Conservation (phyloP, 2,113 vertebrate genomes). For the Xiphophorus couchianus region DNA sequence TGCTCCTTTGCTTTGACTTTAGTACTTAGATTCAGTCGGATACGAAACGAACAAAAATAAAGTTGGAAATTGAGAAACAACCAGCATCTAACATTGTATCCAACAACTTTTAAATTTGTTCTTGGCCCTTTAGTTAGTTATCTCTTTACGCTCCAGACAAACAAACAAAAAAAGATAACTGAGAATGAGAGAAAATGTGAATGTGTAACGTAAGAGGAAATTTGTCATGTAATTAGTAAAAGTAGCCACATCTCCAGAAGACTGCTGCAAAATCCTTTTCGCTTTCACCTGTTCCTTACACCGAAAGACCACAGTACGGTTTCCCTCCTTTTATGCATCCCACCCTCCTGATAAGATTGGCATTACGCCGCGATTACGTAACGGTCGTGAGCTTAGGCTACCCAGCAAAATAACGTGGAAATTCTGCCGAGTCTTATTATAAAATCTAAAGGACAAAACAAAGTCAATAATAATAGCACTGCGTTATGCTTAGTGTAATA, state of each 20-base stretch:
- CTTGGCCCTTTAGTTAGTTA: too few relatives aligned
- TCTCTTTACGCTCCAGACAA: too few relatives aligned
- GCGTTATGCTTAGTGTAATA: not conserved
- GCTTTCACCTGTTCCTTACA: not conserved
- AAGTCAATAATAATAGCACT: too few relatives aligned
- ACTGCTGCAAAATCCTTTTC: not conserved
- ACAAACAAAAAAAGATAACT: too few relatives aligned
- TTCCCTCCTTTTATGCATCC: constrained; percentile 43
- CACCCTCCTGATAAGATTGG: not conserved
- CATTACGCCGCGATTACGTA: not conserved
- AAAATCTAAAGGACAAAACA: not conserved
- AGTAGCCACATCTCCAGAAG: fast-evolving
- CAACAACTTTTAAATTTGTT: too few relatives aligned
- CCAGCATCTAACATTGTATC: too few relatives aligned
- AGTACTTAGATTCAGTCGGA: too few relatives aligned
- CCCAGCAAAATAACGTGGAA: fast-evolving
- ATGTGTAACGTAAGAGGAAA: not conserved
- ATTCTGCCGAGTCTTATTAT: fast-evolving
- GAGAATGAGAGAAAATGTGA: too few relatives aligned
- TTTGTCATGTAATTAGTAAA: not conserved
- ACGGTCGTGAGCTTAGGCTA: not conserved
- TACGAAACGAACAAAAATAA: too few relatives aligned
- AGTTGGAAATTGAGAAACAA: too few relatives aligned
- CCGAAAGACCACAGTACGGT: constrained; percentile 46
- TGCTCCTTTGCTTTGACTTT: too few relatives aligned